Evolutionary conservation across 2,888 invertebrate species (phyloP).

Genomic region (Cryptocheilus praepositus): DNA sequence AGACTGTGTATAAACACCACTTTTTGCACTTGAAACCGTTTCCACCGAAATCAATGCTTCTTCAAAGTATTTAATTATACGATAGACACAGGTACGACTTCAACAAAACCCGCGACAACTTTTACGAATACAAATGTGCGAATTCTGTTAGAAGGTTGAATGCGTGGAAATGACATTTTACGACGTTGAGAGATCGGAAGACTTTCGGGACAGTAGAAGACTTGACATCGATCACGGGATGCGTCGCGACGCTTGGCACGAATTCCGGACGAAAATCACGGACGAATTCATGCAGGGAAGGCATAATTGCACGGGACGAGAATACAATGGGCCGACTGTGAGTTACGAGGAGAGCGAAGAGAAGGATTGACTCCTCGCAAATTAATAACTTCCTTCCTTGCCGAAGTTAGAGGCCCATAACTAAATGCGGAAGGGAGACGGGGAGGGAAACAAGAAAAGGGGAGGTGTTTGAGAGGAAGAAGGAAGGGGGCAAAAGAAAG

Average conservation of each 20-base stretch:
- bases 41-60: too few relatives aligned
- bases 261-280: conserved; percentile 5
- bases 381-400: conserved; percentile 56
- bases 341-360: conserved; percentile 37
- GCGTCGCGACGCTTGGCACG: neutral
- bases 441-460: neutral
- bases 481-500: conserved; percentile 41
- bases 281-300: conserved; percentile 14
- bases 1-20: too few relatives aligned
- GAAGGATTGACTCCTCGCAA: conserved; percentile 51
- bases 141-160: too few relatives aligned
- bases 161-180: too few relatives aligned
- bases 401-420: conserved; percentile 48
- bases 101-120: too few relatives aligned
- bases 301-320: conserved; percentile 49
- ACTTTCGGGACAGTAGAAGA: too few relatives aligned
- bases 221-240: too few relatives aligned
- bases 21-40: too few relatives aligned
- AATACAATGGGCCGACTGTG: conserved; percentile 48
- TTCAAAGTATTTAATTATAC: too few relatives aligned
- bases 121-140: too few relatives aligned
- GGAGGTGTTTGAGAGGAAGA: neutral
- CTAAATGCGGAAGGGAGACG: conserved; percentile 44
- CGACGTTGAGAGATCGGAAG: too few relatives aligned
- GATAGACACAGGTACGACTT: too few relatives aligned